Base-by-base conservation (phyloP, 2,797 vertebrate genomes). In the Hemitrygon akajei region DNA sequence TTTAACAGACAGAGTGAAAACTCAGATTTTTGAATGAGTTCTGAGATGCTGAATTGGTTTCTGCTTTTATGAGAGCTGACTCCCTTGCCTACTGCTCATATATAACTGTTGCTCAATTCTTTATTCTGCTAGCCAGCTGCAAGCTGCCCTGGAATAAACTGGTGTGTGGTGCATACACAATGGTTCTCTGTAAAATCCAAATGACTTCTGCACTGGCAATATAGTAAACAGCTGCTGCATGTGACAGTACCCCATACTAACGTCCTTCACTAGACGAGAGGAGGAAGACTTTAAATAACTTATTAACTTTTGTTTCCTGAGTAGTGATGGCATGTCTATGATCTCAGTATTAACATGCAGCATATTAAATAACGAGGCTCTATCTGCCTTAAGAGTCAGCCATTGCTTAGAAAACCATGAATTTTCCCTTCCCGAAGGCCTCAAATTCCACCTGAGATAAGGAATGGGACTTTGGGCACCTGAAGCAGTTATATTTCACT, bases 251-350 rank as follows among this genome's bases (percentile, higher is more conserved):
- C 37, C 91, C 16, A 93, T 71, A 93, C 91, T 93, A 75, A 93
- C 30, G 91, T 93, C 91, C 91, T 93, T 93, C 91, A 93, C 69
- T 93, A 71, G 91, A 37, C 75, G 12, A 75, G 37, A 75, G 71
- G 12, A 56, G 56, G 69, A 93, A 6, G 40, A 93, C 69, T 93
- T 75, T 93, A 93, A 93, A 76, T 93, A 93, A 93, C 91, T 93
- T 76, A 93, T 93, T n/a, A 93, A 93, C 91, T 76, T 76, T 93
- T 93, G 91, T 93, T 93, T 93, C 91, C 91, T 93, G 91, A 56
- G 71, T 56, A 71, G 60, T 73, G 69, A 73, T 93, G 91, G 27
- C 40, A 93, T 93, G 56, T 93, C 91, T 93, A 93, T 93, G 71
- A 93, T 93, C 91, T 93, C 75, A 93, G 73, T 93, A 75, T 93